These are phyloP conservation scores for Conopomorpha cramerella DNA, from an alignment of 1,140 invertebrate genomes.

Conservation along the genomic window DNA sequence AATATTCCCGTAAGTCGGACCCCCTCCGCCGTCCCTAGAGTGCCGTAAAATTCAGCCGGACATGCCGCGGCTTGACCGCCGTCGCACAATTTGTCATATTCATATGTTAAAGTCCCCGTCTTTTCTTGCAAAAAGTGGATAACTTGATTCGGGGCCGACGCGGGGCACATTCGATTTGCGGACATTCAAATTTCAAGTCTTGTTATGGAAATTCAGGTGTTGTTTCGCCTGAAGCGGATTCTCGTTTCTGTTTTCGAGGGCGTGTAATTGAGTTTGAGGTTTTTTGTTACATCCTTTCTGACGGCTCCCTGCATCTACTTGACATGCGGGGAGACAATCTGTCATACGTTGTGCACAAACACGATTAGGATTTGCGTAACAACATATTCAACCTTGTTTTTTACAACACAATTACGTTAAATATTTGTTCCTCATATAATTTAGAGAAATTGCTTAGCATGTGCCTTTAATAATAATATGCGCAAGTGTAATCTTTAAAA, in stretches of 20 bases:
- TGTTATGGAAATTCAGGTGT: constrained; percentile 56
- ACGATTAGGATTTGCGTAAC: not conserved
- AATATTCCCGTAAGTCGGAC: constrained; percentile 51
- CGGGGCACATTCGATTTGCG: constrained; percentile 46
- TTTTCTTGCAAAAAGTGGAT: constrained; percentile 58
- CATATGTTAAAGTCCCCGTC: constrained; percentile 57
- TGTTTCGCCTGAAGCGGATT: constrained; percentile 31
- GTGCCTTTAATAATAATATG: too few relatives aligned
- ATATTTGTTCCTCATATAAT: too few relatives aligned
- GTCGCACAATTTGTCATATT: constrained; percentile 57
- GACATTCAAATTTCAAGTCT: constrained; percentile 57
- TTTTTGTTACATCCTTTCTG: not conserved
- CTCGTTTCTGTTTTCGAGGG: constrained; percentile 12
- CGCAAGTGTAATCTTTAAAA: too few relatives aligned
- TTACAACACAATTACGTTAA: too few relatives aligned
- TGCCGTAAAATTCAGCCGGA: constrained; percentile 45
- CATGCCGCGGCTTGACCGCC: constrained; percentile 28
- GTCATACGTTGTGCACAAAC: too few relatives aligned
- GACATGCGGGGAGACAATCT: not conserved
- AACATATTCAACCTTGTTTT: not conserved
- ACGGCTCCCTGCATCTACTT: not conserved
- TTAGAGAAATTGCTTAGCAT: too few relatives aligned
- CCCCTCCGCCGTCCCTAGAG: constrained; percentile 31
- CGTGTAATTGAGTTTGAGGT: constrained; percentile 5
- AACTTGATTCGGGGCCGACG: constrained; percentile 41